Conservation (phyloP, 2,797 vertebrate species). For the Myotis daubentonii region DNA sequence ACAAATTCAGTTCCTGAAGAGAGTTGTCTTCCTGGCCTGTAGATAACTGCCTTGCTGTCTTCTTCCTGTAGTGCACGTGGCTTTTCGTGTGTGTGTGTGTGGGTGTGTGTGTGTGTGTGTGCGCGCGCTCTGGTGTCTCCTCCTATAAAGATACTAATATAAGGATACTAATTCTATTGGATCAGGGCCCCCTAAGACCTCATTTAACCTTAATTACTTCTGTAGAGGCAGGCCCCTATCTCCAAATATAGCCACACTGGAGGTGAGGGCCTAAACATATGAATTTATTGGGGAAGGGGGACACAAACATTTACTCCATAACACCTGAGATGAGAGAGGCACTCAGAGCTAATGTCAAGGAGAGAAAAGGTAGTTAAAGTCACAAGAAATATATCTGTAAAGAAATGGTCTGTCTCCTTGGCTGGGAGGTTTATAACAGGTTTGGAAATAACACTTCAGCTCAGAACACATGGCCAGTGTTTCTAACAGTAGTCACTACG, state of each 20-base stretch:
- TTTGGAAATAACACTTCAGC: background rate
- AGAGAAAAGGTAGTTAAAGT: background rate
- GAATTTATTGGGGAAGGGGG: background rate
- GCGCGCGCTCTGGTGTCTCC: background rate
- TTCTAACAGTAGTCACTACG: background rate
- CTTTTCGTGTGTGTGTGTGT: background rate
- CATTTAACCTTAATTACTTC: background rate
- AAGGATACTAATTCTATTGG: background rate
- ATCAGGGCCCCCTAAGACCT: background rate
- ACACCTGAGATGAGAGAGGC: background rate
- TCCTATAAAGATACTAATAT: background rate
- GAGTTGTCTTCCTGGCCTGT: background rate
- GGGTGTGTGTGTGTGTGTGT: background rate
- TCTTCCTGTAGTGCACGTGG: background rate
- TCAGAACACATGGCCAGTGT: background rate
- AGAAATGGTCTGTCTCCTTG: background rate
- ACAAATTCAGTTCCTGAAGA: background rate
- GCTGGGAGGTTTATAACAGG: background rate
- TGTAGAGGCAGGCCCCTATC: background rate
- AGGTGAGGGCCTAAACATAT: background rate
- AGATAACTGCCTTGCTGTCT: background rate
- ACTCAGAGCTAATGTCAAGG: background rate
- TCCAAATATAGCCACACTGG: background rate
- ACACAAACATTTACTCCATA: background rate
- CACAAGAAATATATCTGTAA: background rate